Base-by-base conservation (phyloP, 2,797 vertebrate genomes). In the Acanthornis magna region DNA sequence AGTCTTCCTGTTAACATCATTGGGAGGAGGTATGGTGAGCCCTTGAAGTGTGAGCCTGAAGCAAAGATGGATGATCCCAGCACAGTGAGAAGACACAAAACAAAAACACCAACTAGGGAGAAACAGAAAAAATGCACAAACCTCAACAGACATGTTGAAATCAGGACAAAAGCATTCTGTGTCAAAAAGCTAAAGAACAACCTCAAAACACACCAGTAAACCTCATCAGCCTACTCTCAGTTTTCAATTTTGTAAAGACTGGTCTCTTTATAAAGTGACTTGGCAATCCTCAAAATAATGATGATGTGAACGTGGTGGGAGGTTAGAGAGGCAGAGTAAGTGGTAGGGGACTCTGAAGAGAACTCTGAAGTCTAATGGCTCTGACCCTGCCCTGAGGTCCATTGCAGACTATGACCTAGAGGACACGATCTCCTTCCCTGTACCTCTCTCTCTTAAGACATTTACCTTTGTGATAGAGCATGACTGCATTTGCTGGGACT, bases 41-140 rank as follows among this genome's bases (percentile, higher is more conserved):
- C 98, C 95, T 97, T 98, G 75, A 98, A 98, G 96, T 98, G 98
- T 79, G 98, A 98, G 16, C 98, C 98, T 77, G 98, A 96, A 3
- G 98, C 98, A 85, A 98, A 99, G 81, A 98, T 89, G 17, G 98
- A 97, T 3, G 98, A 98, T 45, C 98, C 98, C 97, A 99, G 74
- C 80, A 98, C 97, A 53, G 98, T 98, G 89, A 98, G 95, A 77
- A 98, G 98, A 43, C 98, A 98, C 97, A 98, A 99, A 17, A 98
- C 94, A 84, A 98, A 98, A n/a, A 98, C 98, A 10, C 98, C 98
- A 45, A 98, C 98, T 98, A 96, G 81, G 53, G 51, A 95, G 60
- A 79, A 90, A 89, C 32, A 70, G 48, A 27, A 73, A 73, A 67
- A 67, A 8, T 11, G 51, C 32, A 48, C 26, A 75, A 61, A 72